Evolutionary conservation across 1,140 invertebrate genomes (phyloP).

Genomic region (Drosophila pseudoananassae): DNA sequence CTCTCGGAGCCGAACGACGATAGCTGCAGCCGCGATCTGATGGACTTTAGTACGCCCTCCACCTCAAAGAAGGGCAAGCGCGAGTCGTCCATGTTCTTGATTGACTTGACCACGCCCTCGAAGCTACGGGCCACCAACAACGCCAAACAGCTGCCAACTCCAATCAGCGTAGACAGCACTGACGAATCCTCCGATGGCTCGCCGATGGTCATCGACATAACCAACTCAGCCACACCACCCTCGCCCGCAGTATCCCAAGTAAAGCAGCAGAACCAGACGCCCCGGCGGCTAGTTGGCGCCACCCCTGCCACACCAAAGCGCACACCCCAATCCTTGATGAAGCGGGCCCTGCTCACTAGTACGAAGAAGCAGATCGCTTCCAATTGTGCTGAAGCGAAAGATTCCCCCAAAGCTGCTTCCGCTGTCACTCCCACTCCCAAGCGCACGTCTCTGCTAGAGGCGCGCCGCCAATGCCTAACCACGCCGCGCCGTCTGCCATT

Average conservation of each 20-base stretch:
- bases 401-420: constrained; percentile 1
- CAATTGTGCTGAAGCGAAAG: not conserved
- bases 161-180: constrained; percentile 41
- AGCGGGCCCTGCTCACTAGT: constrained; percentile 69
- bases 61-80: constrained; percentile 61
- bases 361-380: constrained; percentile 62
- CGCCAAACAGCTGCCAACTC: constrained; percentile 36
- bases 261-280: constrained; percentile 22
- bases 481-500: constrained; percentile 57
- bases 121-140: constrained; percentile 41
- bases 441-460: constrained; percentile 8
- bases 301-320: constrained; percentile 56
- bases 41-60: constrained; percentile 64
- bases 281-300: constrained; percentile 21
- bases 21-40: constrained; percentile 61
- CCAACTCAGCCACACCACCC: constrained; percentile 31
- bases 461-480: constrained; percentile 41
- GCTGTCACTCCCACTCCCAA: constrained; percentile 18
- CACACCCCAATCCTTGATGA: constrained; percentile 74
- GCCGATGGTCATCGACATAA: constrained; percentile 60
- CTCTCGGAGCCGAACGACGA: constrained; percentile 64
- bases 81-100: constrained; percentile 68
- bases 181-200: constrained; percentile 52
- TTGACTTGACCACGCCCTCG: constrained; percentile 77
- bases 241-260: not conserved